These are phyloP conservation scores for Orthonevra nobilis DNA, from an alignment of 2,888 invertebrate species.

Conservation along the genomic window DNA sequence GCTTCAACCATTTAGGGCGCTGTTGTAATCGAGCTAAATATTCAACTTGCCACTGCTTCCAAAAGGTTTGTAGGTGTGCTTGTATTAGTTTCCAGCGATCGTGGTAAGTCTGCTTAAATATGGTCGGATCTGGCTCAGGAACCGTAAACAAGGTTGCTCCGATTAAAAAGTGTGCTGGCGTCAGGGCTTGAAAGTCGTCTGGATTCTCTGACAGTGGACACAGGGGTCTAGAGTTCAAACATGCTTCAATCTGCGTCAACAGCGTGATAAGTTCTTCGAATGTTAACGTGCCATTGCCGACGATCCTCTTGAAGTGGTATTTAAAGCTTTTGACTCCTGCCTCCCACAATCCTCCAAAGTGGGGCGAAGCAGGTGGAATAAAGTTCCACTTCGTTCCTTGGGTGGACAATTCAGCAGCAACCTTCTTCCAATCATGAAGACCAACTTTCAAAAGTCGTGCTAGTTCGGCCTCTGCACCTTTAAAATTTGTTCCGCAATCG, in stretches of 20 bases:
- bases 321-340: conserved; percentile 24
- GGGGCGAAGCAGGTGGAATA: conserved; percentile 42
- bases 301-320: conserved; percentile 6
- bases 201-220: conserved; percentile 48
- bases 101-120: too few species aligned
- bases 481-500: conserved; percentile 74
- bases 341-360: conserved; percentile 36
- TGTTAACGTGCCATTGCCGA: not conserved
- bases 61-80: conserved; percentile 62
- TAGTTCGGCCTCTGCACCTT: conserved; percentile 71
- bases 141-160: too few species aligned
- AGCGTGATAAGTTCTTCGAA: conserved; percentile 28
- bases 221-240: conserved; percentile 67
- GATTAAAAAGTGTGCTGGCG: too few species aligned
- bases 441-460: not conserved
- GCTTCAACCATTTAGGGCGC: conserved; percentile 25
- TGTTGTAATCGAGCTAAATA: conserved; percentile 20
- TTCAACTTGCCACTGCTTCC: conserved; percentile 6
- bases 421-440: not conserved
- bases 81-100: not conserved
- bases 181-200: conserved; percentile 61
- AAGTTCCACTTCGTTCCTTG: conserved; percentile 73
- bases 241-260: conserved; percentile 68
- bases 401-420: not conserved
- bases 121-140: too few species aligned